Evolutionary conservation across 2,888 invertebrate genomes (phyloP).

Genomic region (Entomobrya multifasciata): DNA sequence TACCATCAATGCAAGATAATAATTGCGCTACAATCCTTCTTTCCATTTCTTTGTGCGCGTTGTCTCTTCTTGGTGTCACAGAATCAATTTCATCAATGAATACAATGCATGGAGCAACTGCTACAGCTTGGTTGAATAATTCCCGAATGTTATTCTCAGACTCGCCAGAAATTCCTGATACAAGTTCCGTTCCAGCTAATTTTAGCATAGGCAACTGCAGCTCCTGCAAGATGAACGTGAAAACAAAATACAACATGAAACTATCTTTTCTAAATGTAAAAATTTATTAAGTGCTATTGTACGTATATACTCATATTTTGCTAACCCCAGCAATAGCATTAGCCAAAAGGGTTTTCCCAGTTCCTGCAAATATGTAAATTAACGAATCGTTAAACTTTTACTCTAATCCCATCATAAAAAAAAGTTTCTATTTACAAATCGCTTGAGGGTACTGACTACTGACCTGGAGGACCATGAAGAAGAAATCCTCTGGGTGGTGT

Average conservation of each 20-base stretch:
- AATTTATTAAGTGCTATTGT: not conserved
- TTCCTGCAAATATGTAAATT: conserved; percentile 42
- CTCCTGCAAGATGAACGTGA: conserved; percentile 85
- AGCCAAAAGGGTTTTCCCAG: conserved; percentile 88
- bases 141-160: conserved; percentile 93
- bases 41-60: conserved; percentile 97
- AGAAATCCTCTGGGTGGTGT: conserved; percentile 94
- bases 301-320: conserved; percentile 74
- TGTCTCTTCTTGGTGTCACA: conserved; percentile 94
- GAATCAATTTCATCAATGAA: conserved; percentile 99
- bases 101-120: conserved; percentile 89
- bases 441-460: not conserved
- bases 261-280: too few species aligned
- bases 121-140: conserved; percentile 91
- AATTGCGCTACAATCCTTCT: conserved; percentile 96
- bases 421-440: too few species aligned
- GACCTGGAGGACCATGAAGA: conserved; percentile 96
- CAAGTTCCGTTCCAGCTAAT: conserved; percentile 94
- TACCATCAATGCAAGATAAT: conserved; percentile 92
- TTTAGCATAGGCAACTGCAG: conserved; percentile 91
- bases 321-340: conserved; percentile 90
- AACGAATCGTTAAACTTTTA: too few species aligned
- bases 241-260: too few species aligned
- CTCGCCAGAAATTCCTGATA: conserved; percentile 95
- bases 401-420: too few species aligned